A percentile compares a stretch with the other conserved stretches of the same genome.
phyloP scores from a whole-genome alignment of 2,113 vertebrate species.

The Aplodontia rufa region DNA sequence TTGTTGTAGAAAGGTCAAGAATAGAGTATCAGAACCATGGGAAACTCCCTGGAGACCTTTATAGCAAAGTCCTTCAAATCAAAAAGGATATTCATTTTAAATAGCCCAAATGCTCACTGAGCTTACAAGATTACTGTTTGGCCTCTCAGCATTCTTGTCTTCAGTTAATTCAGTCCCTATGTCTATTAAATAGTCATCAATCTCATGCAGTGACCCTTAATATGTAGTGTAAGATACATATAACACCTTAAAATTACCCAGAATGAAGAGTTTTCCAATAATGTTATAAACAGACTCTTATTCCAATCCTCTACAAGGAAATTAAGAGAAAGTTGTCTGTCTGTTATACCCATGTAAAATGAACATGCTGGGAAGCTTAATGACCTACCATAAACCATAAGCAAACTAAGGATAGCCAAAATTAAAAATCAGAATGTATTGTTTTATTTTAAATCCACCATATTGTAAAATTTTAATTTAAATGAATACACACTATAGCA shows the following conservation, averaged over 20 bases:
- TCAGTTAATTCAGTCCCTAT: neutral
- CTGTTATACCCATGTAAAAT: neutral
- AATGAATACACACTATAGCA: neutral
- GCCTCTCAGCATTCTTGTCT: neutral
- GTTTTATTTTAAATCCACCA: neutral
- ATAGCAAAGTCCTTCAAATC: neutral
- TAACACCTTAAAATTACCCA: neutral
- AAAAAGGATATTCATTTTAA: neutral
- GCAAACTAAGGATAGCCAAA: neutral
- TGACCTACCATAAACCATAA: neutral
- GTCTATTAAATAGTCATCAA: neutral
- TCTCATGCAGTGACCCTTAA: neutral
- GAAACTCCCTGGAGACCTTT: neutral
- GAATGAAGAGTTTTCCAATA: neutral
- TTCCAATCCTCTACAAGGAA: neutral
- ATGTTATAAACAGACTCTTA: neutral
- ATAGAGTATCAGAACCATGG: neutral
- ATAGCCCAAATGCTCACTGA: neutral
- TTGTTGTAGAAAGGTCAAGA: neutral
- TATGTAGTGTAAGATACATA: neutral
- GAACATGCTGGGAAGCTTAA: neutral
- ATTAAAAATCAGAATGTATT: neutral
- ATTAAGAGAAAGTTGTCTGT: neutral
- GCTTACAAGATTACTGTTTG: neutral
- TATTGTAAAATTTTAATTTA: conserved; percentile 5